A percentile compares a stretch with the other conserved stretches of the same genome.
phyloP scores from a whole-genome alignment of 2,113 vertebrate species.

The Terrapene triunguis region DNA sequence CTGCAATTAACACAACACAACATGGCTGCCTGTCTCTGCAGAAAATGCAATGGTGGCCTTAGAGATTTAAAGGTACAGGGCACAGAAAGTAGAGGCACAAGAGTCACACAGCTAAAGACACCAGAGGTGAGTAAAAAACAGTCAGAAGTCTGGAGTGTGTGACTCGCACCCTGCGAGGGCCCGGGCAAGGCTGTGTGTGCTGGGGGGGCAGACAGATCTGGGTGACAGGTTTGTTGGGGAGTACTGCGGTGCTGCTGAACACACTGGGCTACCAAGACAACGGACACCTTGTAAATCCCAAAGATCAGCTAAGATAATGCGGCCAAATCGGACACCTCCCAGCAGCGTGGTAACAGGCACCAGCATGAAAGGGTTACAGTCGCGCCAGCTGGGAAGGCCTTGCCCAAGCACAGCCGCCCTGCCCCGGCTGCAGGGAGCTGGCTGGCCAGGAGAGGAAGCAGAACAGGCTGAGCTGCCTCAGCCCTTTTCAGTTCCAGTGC shows the following conservation, averaged over 20 bases:
- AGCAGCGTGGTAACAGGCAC: no score
- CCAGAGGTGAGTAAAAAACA: background rate
- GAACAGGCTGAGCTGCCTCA: background rate
- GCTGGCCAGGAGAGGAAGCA: background rate
- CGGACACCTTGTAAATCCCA: no score
- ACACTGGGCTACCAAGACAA: background rate
- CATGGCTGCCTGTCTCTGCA: background rate
- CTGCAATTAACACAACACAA: background rate
- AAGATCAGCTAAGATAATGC: no score
- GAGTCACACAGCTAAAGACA: background rate
- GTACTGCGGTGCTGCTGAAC: no score
- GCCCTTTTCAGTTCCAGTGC: background rate
- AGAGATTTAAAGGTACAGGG: background rate
- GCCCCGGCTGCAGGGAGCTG: no score
- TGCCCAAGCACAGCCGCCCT: background rate
- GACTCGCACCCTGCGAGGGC: no score
- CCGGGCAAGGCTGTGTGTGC: no score
- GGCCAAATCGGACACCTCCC: background rate
- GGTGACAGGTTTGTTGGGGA: background rate
- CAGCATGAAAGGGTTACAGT: background rate
- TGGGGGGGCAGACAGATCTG: background rate
- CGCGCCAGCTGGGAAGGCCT: rapidly evolving
- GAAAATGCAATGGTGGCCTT: background rate
- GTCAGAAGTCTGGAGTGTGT: no score
- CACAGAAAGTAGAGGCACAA: background rate